A percentile compares a stretch with the other conserved stretches of the same genome.
Evolutionary conservation across 2,797 vertebrate genomes (phyloP).

Genomic region (Tapera naevia): DNA sequence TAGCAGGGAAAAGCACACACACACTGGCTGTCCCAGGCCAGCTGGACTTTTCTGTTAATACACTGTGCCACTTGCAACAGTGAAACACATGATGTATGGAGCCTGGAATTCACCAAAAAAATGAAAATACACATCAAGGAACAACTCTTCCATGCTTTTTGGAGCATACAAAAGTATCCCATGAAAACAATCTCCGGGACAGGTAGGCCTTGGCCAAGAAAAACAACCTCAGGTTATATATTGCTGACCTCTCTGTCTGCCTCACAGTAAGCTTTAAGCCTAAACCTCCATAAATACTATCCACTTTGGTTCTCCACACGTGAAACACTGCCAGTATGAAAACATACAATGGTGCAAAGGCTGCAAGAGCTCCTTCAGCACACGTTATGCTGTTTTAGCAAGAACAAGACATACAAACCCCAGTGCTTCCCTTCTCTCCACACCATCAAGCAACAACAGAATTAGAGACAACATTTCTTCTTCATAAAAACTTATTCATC

Average conservation of each 20-base stretch:
- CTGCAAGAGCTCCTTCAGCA: background rate
- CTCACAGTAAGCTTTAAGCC: background rate
- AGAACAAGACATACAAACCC: background rate
- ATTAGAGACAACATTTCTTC: background rate
- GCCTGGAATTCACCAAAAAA: background rate
- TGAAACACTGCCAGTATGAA: background rate
- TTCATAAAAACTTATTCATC: background rate
- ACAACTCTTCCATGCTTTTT: background rate
- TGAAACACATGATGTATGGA: background rate
- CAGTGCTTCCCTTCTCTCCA: background rate
- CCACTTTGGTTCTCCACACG: background rate
- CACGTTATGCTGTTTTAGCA: background rate
- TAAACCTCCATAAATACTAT: slow-evolving; percentile 14
- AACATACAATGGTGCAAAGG: background rate
- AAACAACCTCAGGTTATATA: slow-evolving; percentile 6
- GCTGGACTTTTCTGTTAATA: background rate
- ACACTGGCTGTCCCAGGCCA: background rate
- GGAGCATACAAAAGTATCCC: background rate
- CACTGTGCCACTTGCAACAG: background rate
- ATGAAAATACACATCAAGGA: background rate
- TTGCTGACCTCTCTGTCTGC: background rate
- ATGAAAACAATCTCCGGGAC: background rate
- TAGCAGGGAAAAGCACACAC: background rate
- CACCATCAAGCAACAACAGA: background rate
- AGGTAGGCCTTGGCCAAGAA: background rate